A percentile compares a stretch with the other conserved stretches of the same genome.
Evolutionary conservation across 2,797 vertebrate species (phyloP).

Genomic region (Gallirallus australis): DNA sequence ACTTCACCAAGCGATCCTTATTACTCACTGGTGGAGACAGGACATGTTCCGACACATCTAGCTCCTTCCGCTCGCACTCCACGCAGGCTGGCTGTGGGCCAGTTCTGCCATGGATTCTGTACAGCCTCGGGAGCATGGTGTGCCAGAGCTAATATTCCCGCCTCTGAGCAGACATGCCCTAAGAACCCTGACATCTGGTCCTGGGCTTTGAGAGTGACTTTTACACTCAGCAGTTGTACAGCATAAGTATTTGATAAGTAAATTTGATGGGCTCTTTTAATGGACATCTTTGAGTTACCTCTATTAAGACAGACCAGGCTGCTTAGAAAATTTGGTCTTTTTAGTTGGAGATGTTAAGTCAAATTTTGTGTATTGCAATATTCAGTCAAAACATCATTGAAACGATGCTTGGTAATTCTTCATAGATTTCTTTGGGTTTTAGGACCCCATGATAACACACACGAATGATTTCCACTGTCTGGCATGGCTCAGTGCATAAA

Average conservation of each 20-base stretch:
- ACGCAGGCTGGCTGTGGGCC: background rate
- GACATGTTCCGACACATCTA: background rate
- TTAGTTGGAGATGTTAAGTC: background rate
- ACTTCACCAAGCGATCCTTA: background rate
- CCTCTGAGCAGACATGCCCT: background rate
- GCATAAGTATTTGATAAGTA: background rate
- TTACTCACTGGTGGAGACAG: background rate
- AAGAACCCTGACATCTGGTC: constrained; percentile 32
- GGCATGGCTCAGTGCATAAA: background rate
- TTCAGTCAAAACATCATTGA: background rate
- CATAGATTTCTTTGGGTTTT: background rate
- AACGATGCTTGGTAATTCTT: background rate
- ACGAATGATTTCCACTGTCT: background rate
- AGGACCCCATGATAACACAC: background rate
- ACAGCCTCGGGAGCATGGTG: background rate
- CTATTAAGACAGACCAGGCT: background rate
- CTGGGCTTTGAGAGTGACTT: background rate
- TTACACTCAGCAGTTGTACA: background rate
- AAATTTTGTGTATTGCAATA: background rate
- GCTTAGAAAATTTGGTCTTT: background rate
- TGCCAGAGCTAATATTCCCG: constrained; percentile 23
- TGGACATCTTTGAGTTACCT: background rate
- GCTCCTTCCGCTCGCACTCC: background rate
- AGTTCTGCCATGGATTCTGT: background rate
- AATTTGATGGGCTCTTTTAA: background rate